A percentile compares a stretch with the other conserved stretches of the same genome.
Conservation (phyloP, 1,140 invertebrate genomes). For the Pteromalus puparum region DNA sequence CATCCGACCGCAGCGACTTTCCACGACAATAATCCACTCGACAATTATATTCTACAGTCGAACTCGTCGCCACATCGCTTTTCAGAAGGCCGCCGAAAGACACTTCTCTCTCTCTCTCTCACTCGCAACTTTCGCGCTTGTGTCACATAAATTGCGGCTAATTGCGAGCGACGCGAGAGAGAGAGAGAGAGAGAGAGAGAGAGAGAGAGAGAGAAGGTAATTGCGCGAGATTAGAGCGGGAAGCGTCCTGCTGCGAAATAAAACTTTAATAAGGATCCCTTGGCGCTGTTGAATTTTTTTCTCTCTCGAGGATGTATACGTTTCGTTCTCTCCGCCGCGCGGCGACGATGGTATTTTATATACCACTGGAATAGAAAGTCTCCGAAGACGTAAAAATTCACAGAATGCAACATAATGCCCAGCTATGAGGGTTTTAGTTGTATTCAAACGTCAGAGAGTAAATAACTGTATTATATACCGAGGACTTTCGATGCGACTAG, state of each 20-base stretch:
- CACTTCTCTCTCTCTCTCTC: neutral
- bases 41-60: neutral
- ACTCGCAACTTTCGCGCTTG: slow-evolving; percentile 18
- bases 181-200: too few species aligned
- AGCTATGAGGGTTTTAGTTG: neutral
- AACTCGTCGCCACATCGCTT: neutral
- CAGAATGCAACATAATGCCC: too few species aligned
- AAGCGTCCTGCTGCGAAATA: slow-evolving; percentile 4
- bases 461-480: neutral
- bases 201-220: slow-evolving; percentile 7
- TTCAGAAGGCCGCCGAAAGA: neutral
- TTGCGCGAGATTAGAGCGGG: neutral
- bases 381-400: neutral
- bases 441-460: neutral
- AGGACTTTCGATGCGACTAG: neutral
- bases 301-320: too few species aligned
- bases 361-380: neutral
- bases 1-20: neutral
- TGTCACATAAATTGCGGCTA: slow-evolving; percentile 42
- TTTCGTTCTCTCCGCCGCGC: too few species aligned
- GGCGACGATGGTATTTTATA: neutral
- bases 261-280: slow-evolving; percentile 17
- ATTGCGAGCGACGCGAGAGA: slow-evolving; percentile 36
- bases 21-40: neutral
- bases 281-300: neutral